Percentiles rank a stretch among this genome's conserved stretches.
Evolutionary conservation across 2,797 vertebrate genomes (phyloP).

Genomic region (Lindbergichthys nudifrons): DNA sequence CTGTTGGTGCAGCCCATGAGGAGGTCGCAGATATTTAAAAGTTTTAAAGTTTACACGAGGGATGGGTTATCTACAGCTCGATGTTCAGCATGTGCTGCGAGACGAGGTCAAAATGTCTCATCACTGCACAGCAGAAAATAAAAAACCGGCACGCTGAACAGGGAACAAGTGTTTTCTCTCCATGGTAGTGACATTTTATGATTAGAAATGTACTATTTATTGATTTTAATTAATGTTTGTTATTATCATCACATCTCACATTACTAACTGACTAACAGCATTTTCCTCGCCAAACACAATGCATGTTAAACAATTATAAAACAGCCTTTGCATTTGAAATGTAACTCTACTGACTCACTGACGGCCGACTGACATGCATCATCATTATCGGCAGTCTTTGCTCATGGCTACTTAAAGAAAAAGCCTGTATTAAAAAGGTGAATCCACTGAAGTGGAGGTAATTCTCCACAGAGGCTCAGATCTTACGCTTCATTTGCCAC

Average conservation of each 20-base stretch:
- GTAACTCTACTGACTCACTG: neutral
- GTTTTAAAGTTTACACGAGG: conserved; percentile 63
- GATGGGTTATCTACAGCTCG: conserved; percentile 36
- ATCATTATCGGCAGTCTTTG: conserved; percentile 21
- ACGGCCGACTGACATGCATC: conserved; percentile 2
- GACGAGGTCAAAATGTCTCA: conserved; percentile 14
- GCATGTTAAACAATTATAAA: conserved; percentile 6
- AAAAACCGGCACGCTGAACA: neutral
- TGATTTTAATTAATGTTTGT: neutral
- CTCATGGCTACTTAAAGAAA: conserved; percentile 7
- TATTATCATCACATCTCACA: neutral
- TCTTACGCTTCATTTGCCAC: conserved; percentile 80
- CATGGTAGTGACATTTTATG: neutral
- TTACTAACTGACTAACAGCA: neutral
- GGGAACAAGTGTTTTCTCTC: neutral
- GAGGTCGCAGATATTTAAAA: conserved; percentile 58
- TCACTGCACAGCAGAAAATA: neutral
- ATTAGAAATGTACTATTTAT: neutral
- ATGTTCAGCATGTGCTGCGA: conserved; percentile 36
- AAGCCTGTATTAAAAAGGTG: conserved; percentile 47
- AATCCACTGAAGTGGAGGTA: conserved; percentile 70
- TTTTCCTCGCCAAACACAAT: neutral
- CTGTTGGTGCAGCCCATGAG: conserved; percentile 51
- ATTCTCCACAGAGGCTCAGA: conserved; percentile 73
- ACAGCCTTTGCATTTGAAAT: neutral